Conservation (phyloP, 2,113 vertebrate species). For the Chlorocebus sabaeus region DNA sequence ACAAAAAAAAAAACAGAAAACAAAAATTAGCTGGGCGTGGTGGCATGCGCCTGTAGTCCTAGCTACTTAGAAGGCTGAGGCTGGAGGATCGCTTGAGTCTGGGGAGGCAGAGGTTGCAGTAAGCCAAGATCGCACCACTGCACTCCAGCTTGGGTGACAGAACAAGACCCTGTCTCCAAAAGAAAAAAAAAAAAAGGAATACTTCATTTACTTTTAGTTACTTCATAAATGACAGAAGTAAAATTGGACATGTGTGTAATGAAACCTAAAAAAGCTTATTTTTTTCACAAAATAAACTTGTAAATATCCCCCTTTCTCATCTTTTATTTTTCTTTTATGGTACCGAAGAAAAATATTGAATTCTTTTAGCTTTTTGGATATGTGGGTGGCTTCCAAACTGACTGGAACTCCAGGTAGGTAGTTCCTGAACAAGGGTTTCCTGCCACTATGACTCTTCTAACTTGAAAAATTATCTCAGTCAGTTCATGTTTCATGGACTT, state of each 20-base stretch:
- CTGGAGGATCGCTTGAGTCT: too few species aligned
- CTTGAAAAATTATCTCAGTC: constrained; percentile 91
- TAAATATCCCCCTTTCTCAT: background rate
- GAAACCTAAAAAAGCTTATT: background rate
- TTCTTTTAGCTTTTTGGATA: constrained; percentile 87
- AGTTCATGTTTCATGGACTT: constrained; percentile 93
- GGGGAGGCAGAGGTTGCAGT: too few species aligned
- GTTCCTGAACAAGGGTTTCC: constrained; percentile 87
- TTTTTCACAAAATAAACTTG: constrained; percentile 22
- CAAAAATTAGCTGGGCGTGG: too few species aligned
- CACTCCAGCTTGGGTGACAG: too few species aligned
- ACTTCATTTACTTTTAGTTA: background rate
- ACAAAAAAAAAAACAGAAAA: background rate
- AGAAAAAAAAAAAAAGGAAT: background rate
- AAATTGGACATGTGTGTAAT: background rate
- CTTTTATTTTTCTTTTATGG: constrained; percentile 48
- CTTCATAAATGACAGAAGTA: background rate
- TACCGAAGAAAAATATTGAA: constrained; percentile 84
- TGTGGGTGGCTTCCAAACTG: constrained; percentile 77
- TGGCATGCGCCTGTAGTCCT: too few species aligned
- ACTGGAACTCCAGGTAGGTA: constrained; percentile 83
- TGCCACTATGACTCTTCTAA: constrained; percentile 89
- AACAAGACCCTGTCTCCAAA: too few species aligned
- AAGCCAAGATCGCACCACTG: too few species aligned
- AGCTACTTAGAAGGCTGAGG: too few species aligned